Base-by-base conservation (phyloP, 2,888 invertebrate genomes). In the Phymatocera aterrima region DNA sequence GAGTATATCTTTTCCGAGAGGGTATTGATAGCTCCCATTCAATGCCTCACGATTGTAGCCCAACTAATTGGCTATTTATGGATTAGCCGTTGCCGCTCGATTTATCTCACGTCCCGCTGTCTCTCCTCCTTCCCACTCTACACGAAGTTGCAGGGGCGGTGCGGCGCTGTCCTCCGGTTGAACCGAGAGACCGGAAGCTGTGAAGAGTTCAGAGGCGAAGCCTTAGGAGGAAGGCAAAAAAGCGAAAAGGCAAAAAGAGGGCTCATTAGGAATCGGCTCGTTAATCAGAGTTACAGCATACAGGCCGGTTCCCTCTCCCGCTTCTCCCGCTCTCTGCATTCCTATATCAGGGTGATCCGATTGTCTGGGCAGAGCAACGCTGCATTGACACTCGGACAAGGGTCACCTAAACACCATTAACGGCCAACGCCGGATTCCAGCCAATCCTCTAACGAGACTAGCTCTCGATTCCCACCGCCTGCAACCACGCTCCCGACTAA, bases 351-450 rank as follows among this genome's bases (percentile, higher is more conserved):
- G 78, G 60, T 78, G 78, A 78, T 78, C 78, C 74, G 72, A 78
- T 78, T 78, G 78, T 78, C 78, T 78, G 72, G 74, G 28, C 77
- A 79, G 70, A 65, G 77, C 81, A 31, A 77, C 79, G 80, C 79
- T 80, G 78, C 80, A 82, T 82, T 82, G 84, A 83, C 85, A 82
- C 81, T 82, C 60, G 83, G 83, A 83, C 83, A 83, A 83, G 85
- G 86, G 84, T 85, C 85, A 85, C 84, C 83, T 83, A 84, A 85
- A 83, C 79, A 82, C 82, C 82, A 86, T 86, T 86, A 86, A 81
- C 82, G 79, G 24, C 51, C 72, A 37, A 37, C 37, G 81, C 77
- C 84, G 82, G 85, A 85, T 83, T 83, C 83, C 81, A 75, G 81
- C 78, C 81, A 78, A 83, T 83, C 80, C 81, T 78, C 75, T 83